Base-by-base conservation (phyloP, 2,888 invertebrate genomes). In the Rotaria magnacalcarata region DNA sequence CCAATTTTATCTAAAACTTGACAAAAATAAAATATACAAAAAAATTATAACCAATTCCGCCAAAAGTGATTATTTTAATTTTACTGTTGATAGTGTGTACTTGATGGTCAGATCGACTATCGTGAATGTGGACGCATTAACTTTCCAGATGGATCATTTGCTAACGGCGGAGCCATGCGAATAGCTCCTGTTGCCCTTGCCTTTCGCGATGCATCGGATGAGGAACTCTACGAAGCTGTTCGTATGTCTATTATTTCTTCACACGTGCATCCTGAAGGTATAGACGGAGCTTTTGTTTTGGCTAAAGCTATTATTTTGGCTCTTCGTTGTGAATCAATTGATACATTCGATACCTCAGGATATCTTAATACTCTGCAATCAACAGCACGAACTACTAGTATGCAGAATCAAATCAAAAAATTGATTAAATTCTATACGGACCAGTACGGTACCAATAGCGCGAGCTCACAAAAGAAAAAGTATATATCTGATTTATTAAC, bases 161-260 rank as follows among this genome's bases (percentile, higher is more conserved):
- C 80, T 24, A 80, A 80, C n/a, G 80, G 80, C 24, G 80, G 80
- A 21, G 80, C 80, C 2, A 80, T 80, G 80, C 43, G 80, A 21
- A 80, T 80, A 24, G 80, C n/a, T 11, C 80, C 80, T 19, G 19
- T 80, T 47, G 80, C 80, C 10, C 47, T 80, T 6, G 80, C 80
- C n/a, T 80, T 47, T 80, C 43, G 80, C 7, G 5, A 43, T 80
- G 80, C 80, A 47, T 47, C 43, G 24, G 47, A 80, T 80, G 80
- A 80, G 8, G 47, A 80, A 24, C 8, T 80, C 0, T 47, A 80
- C 11, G 47, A 80, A 80, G 80, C 80, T 11, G 80, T 80, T 80
- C 43, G 47, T n/a, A 47, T 80, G 47, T 47, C 80, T 14, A 80
- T 80, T 80, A 80, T 80, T 4, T 80, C 80, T 3, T 80, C 80